These are phyloP conservation scores for Eupelmus urozonus DNA, from an alignment of 2,888 invertebrate species.

Conservation along the genomic window DNA sequence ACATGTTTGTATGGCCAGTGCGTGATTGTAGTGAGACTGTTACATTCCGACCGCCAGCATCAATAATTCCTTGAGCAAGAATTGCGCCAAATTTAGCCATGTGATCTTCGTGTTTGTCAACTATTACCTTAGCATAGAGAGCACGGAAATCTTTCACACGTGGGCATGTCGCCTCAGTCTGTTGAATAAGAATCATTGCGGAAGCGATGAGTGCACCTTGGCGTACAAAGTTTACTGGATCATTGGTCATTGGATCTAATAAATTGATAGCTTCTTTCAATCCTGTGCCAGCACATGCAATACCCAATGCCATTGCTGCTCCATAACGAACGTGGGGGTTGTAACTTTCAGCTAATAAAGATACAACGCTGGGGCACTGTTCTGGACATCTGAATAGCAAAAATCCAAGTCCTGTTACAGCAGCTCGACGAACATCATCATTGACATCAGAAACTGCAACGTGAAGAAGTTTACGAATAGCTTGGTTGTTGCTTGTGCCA, in stretches of 20 bases:
- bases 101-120: constrained; percentile 99
- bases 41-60: constrained; percentile 96
- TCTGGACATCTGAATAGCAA: constrained; percentile 95
- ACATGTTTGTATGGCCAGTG: constrained; percentile 97
- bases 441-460: constrained; percentile 98
- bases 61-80: constrained; percentile 92
- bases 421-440: constrained; percentile 98
- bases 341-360: constrained; percentile 97
- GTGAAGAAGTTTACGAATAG: constrained; percentile 94
- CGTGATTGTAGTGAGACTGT: constrained; percentile 96
- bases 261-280: constrained; percentile 96
- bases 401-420: constrained; percentile 99
- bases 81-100: constrained; percentile 99
- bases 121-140: constrained; percentile 96
- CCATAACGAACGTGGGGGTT: constrained; percentile 99
- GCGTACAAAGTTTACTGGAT: constrained; percentile 98
- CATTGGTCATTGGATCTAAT: constrained; percentile 98
- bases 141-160: constrained; percentile 97
- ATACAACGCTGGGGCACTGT: constrained; percentile 98
- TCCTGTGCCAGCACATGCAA: constrained; percentile 99
- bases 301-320: constrained; percentile 99
- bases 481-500: constrained; percentile 98
- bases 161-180: constrained; percentile 96
- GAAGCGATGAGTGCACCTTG: constrained; percentile 98
- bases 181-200: constrained; percentile 98